Evolutionary conservation across 2,888 invertebrate genomes (phyloP), one percentile per base, ranked within the genome.

Genomic region (Acrobasis suavella): DNA sequence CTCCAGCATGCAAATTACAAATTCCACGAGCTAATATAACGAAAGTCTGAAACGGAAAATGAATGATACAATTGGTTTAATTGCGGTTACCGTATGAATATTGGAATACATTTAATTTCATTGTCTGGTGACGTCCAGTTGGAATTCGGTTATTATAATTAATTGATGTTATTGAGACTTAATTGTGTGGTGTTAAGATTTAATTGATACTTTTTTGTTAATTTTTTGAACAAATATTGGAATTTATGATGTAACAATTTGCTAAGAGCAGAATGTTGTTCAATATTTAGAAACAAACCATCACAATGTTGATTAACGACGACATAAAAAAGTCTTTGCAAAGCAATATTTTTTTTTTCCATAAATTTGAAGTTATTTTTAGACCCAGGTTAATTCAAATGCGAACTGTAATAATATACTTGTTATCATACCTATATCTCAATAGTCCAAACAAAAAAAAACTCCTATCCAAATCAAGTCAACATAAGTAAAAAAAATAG

Each of bases 71-170:
- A 50, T 42, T 56, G 38, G 56, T 49, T 56, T 37, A 32, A 17
- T 46, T 59, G 32, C 49, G 39, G 42, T 59, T 14, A 46, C 46
- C 14, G 42, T 22, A 1, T 39, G 42, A 56, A 56, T 56, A 22
- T 16, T 42, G 17, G 17, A 42, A 56, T 42, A 56, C 56, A 42
- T 39, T 56, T 56, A 56, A 56, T 56, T 56, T 46, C 17, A 56
- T 56, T 46, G 56, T 39, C 56, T 56, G 56, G 56, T 56, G 38
- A 42, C 14, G 15, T 16, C 0, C 14, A 17, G 9, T 32, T 50
- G 59, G 37, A 50, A 37, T 59, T 38, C 16, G 59, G 59, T 59
- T 59, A 50, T 50, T 50, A 59, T 37, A 15, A 38, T 38, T 50
- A 50, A 59, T 50, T 56, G 46, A 15, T 55, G 39, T 56, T 22